Evolutionary conservation across 92 coral and sea anemone species (phyloP), one percentile per base, ranked within the genome.

Genomic region (Palythoa caribaeorum): DNA sequence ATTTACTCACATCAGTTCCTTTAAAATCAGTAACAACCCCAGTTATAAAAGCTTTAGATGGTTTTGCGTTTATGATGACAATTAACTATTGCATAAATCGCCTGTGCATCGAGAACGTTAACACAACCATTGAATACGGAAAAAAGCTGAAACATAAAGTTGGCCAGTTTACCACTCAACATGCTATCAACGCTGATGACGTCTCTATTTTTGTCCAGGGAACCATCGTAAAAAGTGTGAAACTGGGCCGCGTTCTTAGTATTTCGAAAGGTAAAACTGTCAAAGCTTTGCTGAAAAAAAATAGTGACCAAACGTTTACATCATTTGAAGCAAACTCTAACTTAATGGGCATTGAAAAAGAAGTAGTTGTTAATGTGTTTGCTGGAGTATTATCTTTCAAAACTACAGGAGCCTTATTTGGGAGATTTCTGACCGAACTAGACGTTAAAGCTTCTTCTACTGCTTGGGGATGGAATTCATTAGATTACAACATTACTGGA

Each of bases 51-150:
- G 16, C 38, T 13, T 13, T 44, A 16, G 39, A 73, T 1, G 78
- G 78, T 11, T 39, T 73, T 47, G 55, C 78, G 14, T 73, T 73
- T 36, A 73, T 38, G 78, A 16, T 39, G 21, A 39, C 53, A 73
- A 11, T 19, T 10, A 21, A 73, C 78, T 73, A 73, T 47, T 73
- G 78, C 21, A 73, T 44, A 1, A 73, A 73, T 10, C 78, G 55
- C 9, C 78, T 73, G 54, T 73, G 78, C 78, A 36, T 73, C 44
- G 55, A 36, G 14, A 39, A 73, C 9, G 55, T 70, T 21, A 12
- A 70, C 40, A 44, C 74, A 70, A 70, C 74, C 74, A 70, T 70
- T 70, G 74, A 70, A 70, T 36, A 70, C 13, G 74, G 74, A 70
- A 1, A 28, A 14, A 28, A 70, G 3, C 3, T 70, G 44, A 73